Evolutionary conservation across 2,113 vertebrate genomes (phyloP).

Genomic region (Pterophyllum scalare): DNA sequence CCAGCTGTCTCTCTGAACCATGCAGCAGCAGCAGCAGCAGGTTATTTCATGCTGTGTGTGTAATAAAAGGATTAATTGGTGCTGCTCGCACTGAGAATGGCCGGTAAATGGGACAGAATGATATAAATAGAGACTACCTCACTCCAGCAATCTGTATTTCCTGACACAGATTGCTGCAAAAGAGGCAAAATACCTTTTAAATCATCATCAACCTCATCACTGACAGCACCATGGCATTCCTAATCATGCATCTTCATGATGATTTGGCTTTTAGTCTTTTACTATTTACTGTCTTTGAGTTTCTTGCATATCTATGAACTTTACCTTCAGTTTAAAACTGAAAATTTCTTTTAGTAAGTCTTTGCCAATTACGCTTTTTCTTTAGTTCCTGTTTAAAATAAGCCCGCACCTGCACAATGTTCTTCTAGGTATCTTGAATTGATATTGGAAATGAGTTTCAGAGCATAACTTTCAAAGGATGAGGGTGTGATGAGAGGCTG

Average conservation of each 20-base stretch:
- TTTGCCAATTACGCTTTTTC: background rate
- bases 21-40: constrained; percentile 20
- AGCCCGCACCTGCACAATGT: too few relatives aligned
- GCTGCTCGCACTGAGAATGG: constrained; percentile 60
- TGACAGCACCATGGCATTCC: background rate
- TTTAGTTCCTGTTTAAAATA: too few relatives aligned
- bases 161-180: constrained; percentile 41
- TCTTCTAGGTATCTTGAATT: background rate
- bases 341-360: background rate
- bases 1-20: constrained; percentile 9
- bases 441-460: background rate
- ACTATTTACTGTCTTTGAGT: background rate
- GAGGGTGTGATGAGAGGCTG: background rate
- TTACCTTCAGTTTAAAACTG: background rate
- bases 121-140: constrained; percentile 72
- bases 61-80: constrained; percentile 77
- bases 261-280: background rate
- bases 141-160: constrained; percentile 55
- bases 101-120: constrained; percentile 64
- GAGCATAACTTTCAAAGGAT: background rate
- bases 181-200: background rate
- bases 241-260: background rate
- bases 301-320: background rate
- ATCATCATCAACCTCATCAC: background rate
- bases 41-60: constrained; percentile 70